Evolutionary conservation across 1,140 invertebrate species (phyloP), one percentile per base, ranked within the genome.

Genomic region (Hyposmocoma kahamanoa): DNA sequence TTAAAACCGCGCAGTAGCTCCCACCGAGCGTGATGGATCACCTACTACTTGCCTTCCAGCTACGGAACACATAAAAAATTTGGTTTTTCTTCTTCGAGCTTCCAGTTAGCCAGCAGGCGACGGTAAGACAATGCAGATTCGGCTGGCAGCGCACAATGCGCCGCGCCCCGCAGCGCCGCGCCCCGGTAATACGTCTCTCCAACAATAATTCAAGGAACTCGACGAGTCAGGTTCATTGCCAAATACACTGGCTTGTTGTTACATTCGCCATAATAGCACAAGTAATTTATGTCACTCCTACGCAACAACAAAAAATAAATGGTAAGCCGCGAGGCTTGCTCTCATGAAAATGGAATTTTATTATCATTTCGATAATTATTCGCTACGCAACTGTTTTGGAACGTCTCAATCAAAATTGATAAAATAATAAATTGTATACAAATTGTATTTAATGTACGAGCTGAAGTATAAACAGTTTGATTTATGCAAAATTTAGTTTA

Each of bases 1-100:
- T 11, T 5, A 1, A 42, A 47, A 49, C 47, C 47, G 38, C 47
- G 36, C 47, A 49, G 47, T 49, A 49, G 47, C 46, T 26, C 46
- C 44, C 32, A 24, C 42, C 10, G 19, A 3, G 44, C 44, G 46
- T 47, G 36, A 47, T 47, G 34, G 20, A 39, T 47, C 34, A 42
- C 24, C 1, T 11, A 2, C 32, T 17, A 11, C 24, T 11, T 26
- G n/a, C n/a, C n/a, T n/a, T n/a, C n/a, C 24, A 28, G 24, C 24
- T 6, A 11, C 24, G 24, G 24, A 11, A 28, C 24, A 28, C 11
- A 28, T 6, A 28, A 11, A 28, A 6, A 28, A 28, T 6, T 6
- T 6, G n/a, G n/a, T n/a, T n/a, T n/a, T n/a, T n/a, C n/a, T n/a
- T n/a, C n/a, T n/a, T n/a, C n/a, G n/a, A n/a, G n/a, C n/a, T n/a